These are phyloP conservation scores for Elaeidobius kamerunicus DNA, from an alignment of 2,888 invertebrate genomes.

Conservation along the genomic window DNA sequence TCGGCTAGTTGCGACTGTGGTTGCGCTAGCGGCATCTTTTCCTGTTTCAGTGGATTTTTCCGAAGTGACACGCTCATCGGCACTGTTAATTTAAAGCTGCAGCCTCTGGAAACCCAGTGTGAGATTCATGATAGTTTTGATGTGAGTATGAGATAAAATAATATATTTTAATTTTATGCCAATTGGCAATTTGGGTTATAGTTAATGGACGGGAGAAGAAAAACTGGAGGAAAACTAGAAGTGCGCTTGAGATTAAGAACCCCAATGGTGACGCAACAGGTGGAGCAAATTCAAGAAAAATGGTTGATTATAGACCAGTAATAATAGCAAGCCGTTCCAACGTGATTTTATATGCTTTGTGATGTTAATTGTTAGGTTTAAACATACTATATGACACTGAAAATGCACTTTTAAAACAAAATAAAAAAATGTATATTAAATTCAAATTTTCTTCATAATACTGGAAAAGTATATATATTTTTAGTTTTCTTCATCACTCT, in stretches of 20 bases:
- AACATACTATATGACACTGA: too few species aligned
- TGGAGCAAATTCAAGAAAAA: conserved; percentile 84
- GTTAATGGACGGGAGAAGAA: conserved; percentile 87
- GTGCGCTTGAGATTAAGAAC: conserved; percentile 83
- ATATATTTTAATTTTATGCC: conserved; percentile 1
- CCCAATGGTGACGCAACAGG: conserved; percentile 83
- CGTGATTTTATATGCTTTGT: too few species aligned
- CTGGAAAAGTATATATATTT: too few species aligned
- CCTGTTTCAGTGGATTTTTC: conserved; percentile 91
- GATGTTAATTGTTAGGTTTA: too few species aligned
- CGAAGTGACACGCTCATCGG: conserved; percentile 85
- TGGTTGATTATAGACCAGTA: conserved; percentile 84
- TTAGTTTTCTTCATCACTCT: too few species aligned
- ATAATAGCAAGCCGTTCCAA: too few species aligned
- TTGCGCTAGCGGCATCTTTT: conserved; percentile 48
- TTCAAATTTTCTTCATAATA: too few species aligned
- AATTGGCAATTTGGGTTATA: conserved; percentile 50
- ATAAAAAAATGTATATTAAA: too few species aligned
- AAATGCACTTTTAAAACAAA: too few species aligned
- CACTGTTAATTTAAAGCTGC: conserved; percentile 76
- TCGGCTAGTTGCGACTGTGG: conserved; percentile 43
- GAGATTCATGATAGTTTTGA: conserved; percentile 90
- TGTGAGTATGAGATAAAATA: conserved; percentile 59
- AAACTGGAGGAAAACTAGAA: conserved; percentile 87
- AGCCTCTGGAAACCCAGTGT: conserved; percentile 84